phyloP scores from a whole-genome alignment of 2,888 invertebrate genomes.

The Apamea epomidion region DNA sequence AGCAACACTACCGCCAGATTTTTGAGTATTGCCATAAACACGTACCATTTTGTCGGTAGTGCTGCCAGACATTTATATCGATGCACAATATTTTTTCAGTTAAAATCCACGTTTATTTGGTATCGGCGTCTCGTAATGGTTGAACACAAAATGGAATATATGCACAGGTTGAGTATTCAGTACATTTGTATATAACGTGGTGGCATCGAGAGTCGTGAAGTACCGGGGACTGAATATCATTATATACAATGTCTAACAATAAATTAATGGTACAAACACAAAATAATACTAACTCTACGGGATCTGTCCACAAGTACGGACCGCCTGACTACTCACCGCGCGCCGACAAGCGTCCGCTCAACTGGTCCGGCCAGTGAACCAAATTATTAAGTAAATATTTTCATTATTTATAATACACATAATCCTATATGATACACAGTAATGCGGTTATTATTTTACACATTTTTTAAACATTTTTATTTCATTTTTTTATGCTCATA shows the following conservation, averaged over 20 bases:
- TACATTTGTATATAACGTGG: conserved; percentile 34
- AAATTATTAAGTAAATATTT: conserved; percentile 65
- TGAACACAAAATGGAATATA: conserved; percentile 56
- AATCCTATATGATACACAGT: conserved; percentile 83
- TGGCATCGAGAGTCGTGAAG: conserved; percentile 27
- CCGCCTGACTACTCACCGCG: conserved; percentile 43
- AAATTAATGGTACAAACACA: conserved; percentile 60
- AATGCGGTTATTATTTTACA: conserved; percentile 78
- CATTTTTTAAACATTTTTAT: conserved; percentile 65
- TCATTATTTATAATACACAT: conserved; percentile 77
- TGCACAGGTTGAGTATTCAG: conserved; percentile 44
- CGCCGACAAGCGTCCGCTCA: conserved; percentile 46
- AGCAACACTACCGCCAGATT: conserved; percentile 37
- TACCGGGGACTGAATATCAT: conserved; percentile 47
- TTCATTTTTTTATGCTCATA: conserved; percentile 62
- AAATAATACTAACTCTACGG: conserved; percentile 58
- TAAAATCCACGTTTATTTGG: conserved; percentile 34
- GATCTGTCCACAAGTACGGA: conserved; percentile 55
- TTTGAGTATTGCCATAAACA: conserved; percentile 12
- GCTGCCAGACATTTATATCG: conserved; percentile 49
- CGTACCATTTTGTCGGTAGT: conserved; percentile 40
- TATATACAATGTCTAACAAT: conserved; percentile 54
- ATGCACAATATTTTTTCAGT: conserved; percentile 46
- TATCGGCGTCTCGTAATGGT: conserved; percentile 48
- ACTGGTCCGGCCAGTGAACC: conserved; percentile 82